Evolutionary conservation across 2,888 invertebrate species (phyloP), one percentile per base, ranked within the genome.

Genomic region (Pandemis cinnamomeana): DNA sequence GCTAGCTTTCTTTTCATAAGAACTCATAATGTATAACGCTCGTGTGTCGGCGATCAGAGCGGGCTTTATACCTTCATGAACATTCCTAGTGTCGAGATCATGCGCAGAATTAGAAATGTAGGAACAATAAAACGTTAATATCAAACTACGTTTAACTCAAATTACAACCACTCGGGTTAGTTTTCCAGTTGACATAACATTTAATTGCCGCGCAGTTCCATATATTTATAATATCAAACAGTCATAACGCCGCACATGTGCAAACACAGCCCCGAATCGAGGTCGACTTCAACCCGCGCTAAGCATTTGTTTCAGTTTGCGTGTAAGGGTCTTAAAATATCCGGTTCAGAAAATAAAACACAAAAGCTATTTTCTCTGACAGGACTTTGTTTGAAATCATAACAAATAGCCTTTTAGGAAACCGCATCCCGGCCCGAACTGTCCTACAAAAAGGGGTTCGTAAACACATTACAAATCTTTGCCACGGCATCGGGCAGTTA

Each of bases 351-450:
- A 89, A 89, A 91, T 91, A 90, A 90, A 91, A 88, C 88, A 90
- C 89, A 88, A 90, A 89, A 88, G 89, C 91, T 89, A 89, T 92
- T 92, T 89, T 86, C 87, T 90, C 88, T 89, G 91, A 89, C 91
- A 90, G 89, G 89, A 86, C 87, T 90, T 91, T 91, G 91, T 92
- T 92, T 90, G 89, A 92, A 92, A 92, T 92, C 92, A 92, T 93
- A 93, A 92, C 91, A 91, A 92, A 93, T 92, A 89, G 92, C 91
- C 89, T 90, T 92, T 91, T 91, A 91, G 88, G 90, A 91, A 92
- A 92, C 91, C 92, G 87, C 92, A 92, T 90, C 90, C 88, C 85
- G 82, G 86, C 88, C 89, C 87, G 82, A 87, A 91, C 88, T 90
- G 91, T 91, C 92, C 86, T 91, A 89, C 88, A 88, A 90, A 91